Evolutionary conservation across 2,797 vertebrate genomes (phyloP).

Genomic region (Coregonus ussuriensis): DNA sequence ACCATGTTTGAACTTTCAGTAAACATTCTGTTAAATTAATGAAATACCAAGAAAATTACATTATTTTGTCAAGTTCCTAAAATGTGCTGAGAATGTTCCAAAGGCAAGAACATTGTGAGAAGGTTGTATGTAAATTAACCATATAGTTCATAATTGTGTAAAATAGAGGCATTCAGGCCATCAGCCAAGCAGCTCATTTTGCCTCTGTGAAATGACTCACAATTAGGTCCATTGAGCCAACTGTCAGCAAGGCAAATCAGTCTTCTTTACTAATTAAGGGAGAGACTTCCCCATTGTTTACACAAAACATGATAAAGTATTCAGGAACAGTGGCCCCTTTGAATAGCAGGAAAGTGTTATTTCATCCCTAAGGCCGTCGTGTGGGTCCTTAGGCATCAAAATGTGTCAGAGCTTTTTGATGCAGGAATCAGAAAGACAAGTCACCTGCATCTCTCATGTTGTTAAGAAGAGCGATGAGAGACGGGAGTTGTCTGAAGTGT

Average conservation of each 20-base stretch:
- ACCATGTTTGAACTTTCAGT: no score
- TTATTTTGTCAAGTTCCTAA: no score
- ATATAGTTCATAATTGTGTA: constrained; percentile 41
- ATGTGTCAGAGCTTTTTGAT: constrained; percentile 37
- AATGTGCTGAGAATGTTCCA: no score
- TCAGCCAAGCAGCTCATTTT: constrained; percentile 53
- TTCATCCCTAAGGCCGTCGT: constrained; percentile 33
- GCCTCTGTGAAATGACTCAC: constrained; percentile 61
- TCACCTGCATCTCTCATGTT: constrained; percentile 46
- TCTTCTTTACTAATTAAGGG: constrained; percentile 53
- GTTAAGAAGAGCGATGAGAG: background rate
- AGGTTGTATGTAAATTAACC: background rate
- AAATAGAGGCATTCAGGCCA: constrained; percentile 53
- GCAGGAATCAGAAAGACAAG: constrained; percentile 36
- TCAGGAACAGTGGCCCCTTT: constrained; percentile 44
- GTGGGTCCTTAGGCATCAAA: constrained; percentile 15
- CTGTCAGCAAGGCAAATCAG: constrained; percentile 61
- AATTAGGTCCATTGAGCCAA: constrained; percentile 55
- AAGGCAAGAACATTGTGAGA: no score
- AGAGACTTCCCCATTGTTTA: constrained; percentile 60
- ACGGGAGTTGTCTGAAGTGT: background rate
- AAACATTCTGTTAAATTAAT: no score
- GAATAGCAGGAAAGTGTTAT: constrained; percentile 44
- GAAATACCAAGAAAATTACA: no score
- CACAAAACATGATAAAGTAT: constrained; percentile 55